Evolutionary conservation across 2,113 vertebrate genomes (phyloP), one percentile per base, ranked within the genome.

Genomic region (Hystrix brachyura): DNA sequence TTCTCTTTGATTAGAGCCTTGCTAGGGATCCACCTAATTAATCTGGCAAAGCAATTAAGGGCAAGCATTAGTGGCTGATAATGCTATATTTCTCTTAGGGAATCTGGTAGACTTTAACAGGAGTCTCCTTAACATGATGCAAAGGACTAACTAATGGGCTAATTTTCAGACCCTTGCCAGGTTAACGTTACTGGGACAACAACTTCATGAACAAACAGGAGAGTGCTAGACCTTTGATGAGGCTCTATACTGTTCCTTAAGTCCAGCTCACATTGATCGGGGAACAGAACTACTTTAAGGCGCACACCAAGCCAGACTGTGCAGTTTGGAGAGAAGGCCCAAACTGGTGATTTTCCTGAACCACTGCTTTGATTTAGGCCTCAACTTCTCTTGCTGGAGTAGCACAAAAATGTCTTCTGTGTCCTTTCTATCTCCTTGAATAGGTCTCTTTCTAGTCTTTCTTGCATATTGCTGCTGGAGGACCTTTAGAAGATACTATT

Each of bases 31-130:
- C 84, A 80, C 29, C 83, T 94, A 95, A 97, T 97, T 94, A 97
- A 94, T 76, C 53, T 93, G 92, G 83, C 74, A 72, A 84, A 96
- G 96, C 94, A 94, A 91, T 97, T 93, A 83, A 97, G 96, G 89
- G 59, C 91, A 95, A n/a, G 69, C 74, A 93, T 95, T 90, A 65
- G 64, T 46, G 82, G 29, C 21, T 57, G 53, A 86, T 81, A 95
- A 78, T 48, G 92, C 74, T 71, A 74, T 17, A 9, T 89, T 91
- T 83, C 79, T 97, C 69, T 64, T 51, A 65, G 83, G 94, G 46
- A 86, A 19, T 76, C 80, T 55, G 25, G 64, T 59, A 1, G 43
- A 46, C 76, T 95, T 94, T 89, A 78, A 27, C 32, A 94, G 60
- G 72, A 90, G 34, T n/a, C 79, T 90, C 84, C 59, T 93, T 92